phyloP scores from a whole-genome alignment of 1,140 invertebrate genomes.

The Papilio helenus region DNA sequence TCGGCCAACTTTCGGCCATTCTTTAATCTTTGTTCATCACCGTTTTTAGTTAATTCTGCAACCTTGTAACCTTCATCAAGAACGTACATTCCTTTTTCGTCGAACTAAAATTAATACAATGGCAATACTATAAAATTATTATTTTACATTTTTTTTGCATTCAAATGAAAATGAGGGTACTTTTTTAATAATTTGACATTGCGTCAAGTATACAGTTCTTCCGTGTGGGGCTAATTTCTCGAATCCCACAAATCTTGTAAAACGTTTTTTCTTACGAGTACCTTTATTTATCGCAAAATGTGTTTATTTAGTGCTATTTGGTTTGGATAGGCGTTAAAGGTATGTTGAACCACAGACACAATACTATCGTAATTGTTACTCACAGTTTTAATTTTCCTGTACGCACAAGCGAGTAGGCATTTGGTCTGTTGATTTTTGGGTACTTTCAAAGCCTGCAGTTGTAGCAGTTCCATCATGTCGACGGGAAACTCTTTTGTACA shows the following conservation, averaged over 20 bases:
- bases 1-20: constrained; percentile 71
- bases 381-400: constrained; percentile 60
- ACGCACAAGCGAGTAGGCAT: constrained; percentile 68
- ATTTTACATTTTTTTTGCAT: no score
- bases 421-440: constrained; percentile 60
- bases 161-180: neutral
- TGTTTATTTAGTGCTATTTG: no score
- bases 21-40: constrained; percentile 60
- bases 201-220: neutral
- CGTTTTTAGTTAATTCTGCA: constrained; percentile 58
- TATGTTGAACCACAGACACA: neutral
- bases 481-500: constrained; percentile 61
- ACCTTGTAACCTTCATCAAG: constrained; percentile 55
- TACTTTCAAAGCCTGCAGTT: constrained; percentile 51
- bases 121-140: no score
- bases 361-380: constrained; percentile 43
- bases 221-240: neutral
- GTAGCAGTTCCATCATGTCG: constrained; percentile 55
- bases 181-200: neutral
- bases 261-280: neutral
- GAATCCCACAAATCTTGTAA: neutral
- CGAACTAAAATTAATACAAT: constrained; percentile 56
- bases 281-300: neutral
- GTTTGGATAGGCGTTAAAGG: neutral
- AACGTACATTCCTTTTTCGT: constrained; percentile 59